Evolutionary conservation across 2,113 vertebrate species (phyloP).

Genomic region (Centropus unirufus): DNA sequence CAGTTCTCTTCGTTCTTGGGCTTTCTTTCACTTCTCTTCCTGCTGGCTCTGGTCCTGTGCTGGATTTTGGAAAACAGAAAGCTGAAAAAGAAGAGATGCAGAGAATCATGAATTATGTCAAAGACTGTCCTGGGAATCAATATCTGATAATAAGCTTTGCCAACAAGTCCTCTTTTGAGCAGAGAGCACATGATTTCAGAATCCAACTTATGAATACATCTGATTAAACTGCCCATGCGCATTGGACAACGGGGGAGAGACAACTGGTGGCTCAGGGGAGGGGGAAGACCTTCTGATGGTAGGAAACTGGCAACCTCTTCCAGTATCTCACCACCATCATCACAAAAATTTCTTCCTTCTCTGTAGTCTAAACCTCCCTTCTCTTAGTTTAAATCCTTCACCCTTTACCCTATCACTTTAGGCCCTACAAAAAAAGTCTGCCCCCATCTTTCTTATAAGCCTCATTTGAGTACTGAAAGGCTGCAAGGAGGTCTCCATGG

Average conservation of each 20-base stretch:
- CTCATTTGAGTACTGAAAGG: not conserved
- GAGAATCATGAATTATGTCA: not conserved
- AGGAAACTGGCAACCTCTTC: not conserved
- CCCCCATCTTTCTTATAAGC: not conserved
- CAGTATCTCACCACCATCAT: not conserved
- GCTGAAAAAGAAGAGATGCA: not conserved
- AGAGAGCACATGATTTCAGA: not conserved
- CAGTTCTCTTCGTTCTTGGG: not conserved
- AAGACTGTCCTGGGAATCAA: not conserved
- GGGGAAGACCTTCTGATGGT: not conserved
- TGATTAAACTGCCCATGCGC: not conserved
- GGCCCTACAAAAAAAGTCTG: not conserved
- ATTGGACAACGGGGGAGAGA: not conserved
- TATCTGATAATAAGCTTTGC: not conserved
- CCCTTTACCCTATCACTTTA: not conserved
- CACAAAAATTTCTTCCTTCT: not conserved
- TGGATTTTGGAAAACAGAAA: conserved; percentile 7
- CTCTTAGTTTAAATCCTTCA: not conserved
- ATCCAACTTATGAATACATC: not conserved
- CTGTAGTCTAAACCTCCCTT: not conserved
- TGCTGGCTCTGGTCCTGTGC: not conserved
- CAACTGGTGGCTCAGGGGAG: not conserved
- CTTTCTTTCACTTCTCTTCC: not conserved
- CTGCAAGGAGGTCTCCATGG: not conserved
- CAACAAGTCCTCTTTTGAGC: not conserved